Evolutionary conservation across 2,888 invertebrate species (phyloP).

Genomic region (Stegana nigrithorax): DNA sequence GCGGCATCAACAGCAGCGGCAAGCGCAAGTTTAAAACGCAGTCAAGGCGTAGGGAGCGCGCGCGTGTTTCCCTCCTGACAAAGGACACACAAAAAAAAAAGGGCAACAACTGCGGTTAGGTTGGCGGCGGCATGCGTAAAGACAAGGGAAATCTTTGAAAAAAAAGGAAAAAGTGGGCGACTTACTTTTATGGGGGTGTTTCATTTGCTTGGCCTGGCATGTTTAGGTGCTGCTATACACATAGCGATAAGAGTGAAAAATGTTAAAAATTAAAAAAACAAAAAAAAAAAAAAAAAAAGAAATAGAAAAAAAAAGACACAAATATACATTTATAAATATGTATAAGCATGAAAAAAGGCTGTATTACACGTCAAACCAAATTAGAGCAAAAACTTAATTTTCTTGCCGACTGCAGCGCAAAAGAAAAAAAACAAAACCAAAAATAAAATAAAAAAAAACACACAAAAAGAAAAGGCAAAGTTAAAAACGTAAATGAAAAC

Average conservation of each 20-base stretch:
- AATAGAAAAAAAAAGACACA: slow-evolving; percentile 40
- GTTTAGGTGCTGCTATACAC: slow-evolving; percentile 25
- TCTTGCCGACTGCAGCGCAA: slow-evolving; percentile 49
- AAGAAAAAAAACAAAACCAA: no score
- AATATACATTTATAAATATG: no score
- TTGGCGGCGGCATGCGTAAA: slow-evolving; percentile 24
- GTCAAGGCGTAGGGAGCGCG: slow-evolving; percentile 17
- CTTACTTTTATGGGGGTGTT: slow-evolving; percentile 13
- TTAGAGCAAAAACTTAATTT: slow-evolving; percentile 61
- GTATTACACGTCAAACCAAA: slow-evolving; percentile 52
- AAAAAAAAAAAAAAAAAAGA: slow-evolving; percentile 27
- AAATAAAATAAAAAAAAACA: no score
- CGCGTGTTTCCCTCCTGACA: no score
- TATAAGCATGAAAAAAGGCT: no score
- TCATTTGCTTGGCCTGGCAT: no score
- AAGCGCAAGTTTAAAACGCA: slow-evolving; percentile 29
- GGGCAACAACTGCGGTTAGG: slow-evolving; percentile 6
- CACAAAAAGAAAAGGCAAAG: slow-evolving; percentile 33
- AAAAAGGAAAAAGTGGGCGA: slow-evolving; percentile 10
- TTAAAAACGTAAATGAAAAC: slow-evolving; percentile 28
- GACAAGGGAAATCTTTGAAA: neutral
- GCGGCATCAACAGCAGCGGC: neutral
- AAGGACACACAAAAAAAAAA: neutral
- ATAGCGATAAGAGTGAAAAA: slow-evolving; percentile 60
- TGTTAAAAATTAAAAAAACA: slow-evolving; percentile 58